Conservation (phyloP, 2,888 invertebrate species). For the Quadroppia sp. region DNA sequence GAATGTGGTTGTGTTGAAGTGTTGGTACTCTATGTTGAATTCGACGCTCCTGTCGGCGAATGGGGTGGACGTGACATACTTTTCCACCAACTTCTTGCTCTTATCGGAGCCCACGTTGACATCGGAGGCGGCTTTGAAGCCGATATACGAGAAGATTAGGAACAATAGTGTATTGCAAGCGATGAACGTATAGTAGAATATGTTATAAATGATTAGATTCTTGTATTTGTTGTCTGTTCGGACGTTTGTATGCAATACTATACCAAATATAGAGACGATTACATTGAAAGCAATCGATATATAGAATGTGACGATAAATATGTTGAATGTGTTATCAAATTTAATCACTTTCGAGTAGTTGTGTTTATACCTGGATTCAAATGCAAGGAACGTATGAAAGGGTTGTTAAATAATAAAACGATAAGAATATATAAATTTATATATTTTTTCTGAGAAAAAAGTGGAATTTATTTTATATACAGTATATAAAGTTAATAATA, state of each 20-base stretch:
- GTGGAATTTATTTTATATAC: too few relatives aligned
- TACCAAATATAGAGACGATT: slow-evolving; percentile 11
- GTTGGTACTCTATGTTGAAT: slow-evolving; percentile 25
- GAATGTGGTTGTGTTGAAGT: slow-evolving; percentile 5
- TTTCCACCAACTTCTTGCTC: not conserved
- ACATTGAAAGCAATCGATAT: slow-evolving; percentile 26
- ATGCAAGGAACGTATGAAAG: too few relatives aligned
- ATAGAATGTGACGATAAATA: slow-evolving; percentile 27
- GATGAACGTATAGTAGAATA: slow-evolving; percentile 30
- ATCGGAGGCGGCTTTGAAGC: slow-evolving; percentile 2
- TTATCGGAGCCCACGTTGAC: not conserved
- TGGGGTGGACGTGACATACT: slow-evolving; percentile 6
- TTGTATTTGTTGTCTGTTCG: not conserved
- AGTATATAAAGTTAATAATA: too few relatives aligned
- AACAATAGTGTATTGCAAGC: slow-evolving; percentile 7
- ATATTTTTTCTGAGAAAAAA: too few relatives aligned
- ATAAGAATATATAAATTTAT: too few relatives aligned
- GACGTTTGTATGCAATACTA: slow-evolving; percentile 21
- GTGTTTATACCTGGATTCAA: slow-evolving; percentile 16
- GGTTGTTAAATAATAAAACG: too few relatives aligned
- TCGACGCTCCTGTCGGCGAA: not conserved
- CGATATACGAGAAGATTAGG: not conserved
- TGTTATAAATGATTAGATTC: not conserved
- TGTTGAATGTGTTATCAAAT: slow-evolving; percentile 26
- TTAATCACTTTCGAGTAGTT: slow-evolving; percentile 24